Percentiles rank a stretch among this genome's conserved stretches.
Conservation (phyloP, 2,888 invertebrate species). For the Dolichopus griseipennis region DNA sequence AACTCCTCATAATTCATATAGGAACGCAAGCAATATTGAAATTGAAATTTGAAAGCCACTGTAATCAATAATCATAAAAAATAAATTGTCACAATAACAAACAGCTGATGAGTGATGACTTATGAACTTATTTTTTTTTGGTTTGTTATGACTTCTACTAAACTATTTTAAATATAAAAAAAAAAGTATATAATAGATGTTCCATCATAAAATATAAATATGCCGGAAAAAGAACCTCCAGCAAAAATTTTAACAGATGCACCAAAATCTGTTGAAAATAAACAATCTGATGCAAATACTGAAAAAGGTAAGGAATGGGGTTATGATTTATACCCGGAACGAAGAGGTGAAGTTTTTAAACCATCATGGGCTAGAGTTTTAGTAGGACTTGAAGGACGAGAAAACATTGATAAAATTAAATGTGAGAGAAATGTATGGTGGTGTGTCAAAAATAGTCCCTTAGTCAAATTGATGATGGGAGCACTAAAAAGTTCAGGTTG, state of each 20-base stretch:
- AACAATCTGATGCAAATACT: neutral
- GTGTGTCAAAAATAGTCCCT: constrained; percentile 66
- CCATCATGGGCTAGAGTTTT: constrained; percentile 50
- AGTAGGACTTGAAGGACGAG: constrained; percentile 58
- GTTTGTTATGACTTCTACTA: too few species aligned
- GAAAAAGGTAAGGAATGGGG: constrained; percentile 51
- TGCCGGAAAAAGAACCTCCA: neutral
- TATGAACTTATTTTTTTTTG: too few species aligned
- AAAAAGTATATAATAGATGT: too few species aligned
- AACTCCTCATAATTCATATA: too few species aligned
- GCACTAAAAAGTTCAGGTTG: constrained; percentile 59
- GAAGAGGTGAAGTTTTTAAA: constrained; percentile 53
- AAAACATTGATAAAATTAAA: constrained; percentile 60
- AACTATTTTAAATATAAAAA: too few species aligned
- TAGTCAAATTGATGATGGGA: constrained; percentile 76
- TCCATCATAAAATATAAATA: too few species aligned
- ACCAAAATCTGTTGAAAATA: neutral
- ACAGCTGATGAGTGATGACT: too few species aligned
- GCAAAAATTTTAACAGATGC: neutral
- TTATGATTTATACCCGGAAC: constrained; percentile 75
- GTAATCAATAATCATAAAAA: too few species aligned
- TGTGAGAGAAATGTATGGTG: constrained; percentile 73
- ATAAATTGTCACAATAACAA: too few species aligned
- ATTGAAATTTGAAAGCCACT: too few species aligned
- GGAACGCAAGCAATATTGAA: too few species aligned